These are phyloP conservation scores for Dexiosoma caninum DNA, from an alignment of 2,888 invertebrate genomes.

Conservation along the genomic window DNA sequence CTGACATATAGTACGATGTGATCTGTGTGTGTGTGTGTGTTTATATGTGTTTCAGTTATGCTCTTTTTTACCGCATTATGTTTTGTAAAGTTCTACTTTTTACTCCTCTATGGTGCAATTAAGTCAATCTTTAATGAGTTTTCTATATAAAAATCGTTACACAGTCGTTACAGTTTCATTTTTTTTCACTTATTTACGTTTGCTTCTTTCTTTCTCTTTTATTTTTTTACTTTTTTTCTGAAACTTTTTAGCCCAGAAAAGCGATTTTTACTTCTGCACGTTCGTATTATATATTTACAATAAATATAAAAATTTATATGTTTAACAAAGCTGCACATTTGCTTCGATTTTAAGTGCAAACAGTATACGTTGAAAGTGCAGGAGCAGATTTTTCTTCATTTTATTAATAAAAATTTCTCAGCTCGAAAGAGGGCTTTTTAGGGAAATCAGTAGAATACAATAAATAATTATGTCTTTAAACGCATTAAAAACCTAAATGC, in stretches of 20 bases:
- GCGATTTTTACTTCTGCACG: neutral
- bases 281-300: neutral
- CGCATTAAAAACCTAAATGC: too few species aligned
- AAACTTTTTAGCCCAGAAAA: neutral
- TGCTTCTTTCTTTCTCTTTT: neutral
- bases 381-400: neutral
- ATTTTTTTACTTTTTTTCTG: neutral
- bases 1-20: neutral
- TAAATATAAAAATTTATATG: constrained; percentile 49
- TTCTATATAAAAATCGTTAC: constrained; percentile 55
- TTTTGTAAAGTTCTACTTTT: constrained; percentile 46
- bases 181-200: constrained; percentile 7
- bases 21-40: constrained; percentile 6
- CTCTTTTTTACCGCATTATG: constrained; percentile 52
- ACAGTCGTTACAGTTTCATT: constrained; percentile 18
- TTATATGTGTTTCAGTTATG: neutral
- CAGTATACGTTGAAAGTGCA: neutral
- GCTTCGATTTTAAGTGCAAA: neutral
- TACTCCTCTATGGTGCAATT: constrained; percentile 65
- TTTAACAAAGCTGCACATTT: constrained; percentile 40
- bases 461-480: too few species aligned
- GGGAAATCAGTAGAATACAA: too few species aligned
- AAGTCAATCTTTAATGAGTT: constrained; percentile 66
- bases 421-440: neutral
- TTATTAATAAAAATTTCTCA: neutral